Base-by-base conservation (phyloP, 2,113 vertebrate species). In the Leptobrachium ailaonicum region DNA sequence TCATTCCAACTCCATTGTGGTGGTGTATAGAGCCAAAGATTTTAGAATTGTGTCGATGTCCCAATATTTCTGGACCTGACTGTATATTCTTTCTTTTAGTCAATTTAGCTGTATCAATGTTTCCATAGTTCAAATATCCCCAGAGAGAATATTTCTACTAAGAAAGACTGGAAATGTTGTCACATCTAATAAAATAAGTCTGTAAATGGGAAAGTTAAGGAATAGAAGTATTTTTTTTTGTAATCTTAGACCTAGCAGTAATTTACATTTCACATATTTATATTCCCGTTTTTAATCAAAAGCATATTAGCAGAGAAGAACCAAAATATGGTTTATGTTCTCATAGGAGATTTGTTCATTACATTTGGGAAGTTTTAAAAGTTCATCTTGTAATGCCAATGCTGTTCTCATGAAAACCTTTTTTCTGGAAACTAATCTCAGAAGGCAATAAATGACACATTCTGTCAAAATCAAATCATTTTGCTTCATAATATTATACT, bases 391-490 rank as follows among this genome's bases (percentile, higher is more conserved):
- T 60, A 78, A 78, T 47, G 68, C 68, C 60, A 53, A 71, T 70
- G 54, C 41, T 45, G 66, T 63, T 73, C 69, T 78, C 53, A 45
- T 71, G 67, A 71, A 78, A 71, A 71, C 58, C 76, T 71, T 77
- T 71, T 77, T 70, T 63, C 53, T 45, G 42, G 42, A 70, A 45
- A 45, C 76, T 20, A 78, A 78, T 78, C 67, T 78, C 68, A 70
- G 40, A 68, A 50, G 68, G 68, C 76, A 78, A 71, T 78, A 78
- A 63, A 78, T 71, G 76, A 78, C 76, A 78, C 68, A 71, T 78
- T 71, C 67, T 78, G 54, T 71, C 58, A 71, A n/a, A n/a, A 58
- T 71, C 53, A 70, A 71, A 71, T 78, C 10, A 62, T 56, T 41
- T 60, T 78, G 68, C 68, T 78, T 60, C 20, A 78, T 78, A 78